Evolutionary conservation across 2,888 invertebrate species (phyloP), one percentile per base, ranked within the genome.

Genomic region (Tubulanus polymorphus): DNA sequence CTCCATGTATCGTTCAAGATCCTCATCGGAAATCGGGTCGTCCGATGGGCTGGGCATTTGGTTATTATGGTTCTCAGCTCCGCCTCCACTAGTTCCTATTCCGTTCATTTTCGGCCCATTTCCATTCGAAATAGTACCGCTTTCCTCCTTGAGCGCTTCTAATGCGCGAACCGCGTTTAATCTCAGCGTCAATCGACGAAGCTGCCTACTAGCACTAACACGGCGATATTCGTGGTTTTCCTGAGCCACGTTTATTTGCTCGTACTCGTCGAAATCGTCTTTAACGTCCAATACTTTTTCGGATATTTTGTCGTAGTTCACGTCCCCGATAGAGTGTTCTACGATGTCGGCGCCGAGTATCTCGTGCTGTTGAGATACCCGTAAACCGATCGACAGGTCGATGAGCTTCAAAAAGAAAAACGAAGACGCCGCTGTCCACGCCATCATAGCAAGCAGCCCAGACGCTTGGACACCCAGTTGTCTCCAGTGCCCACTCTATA

Each of bases 261-360:
- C 41, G 23, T 41, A 18, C 41, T 41, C 41, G 15, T 41, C 23
- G 41, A 8, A 23, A 15, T 41, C 41, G 41, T 41, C 41, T 41
- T 18, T 15, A 18, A 8, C 6, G 15, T 41, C 41, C 41, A 41
- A 8, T 18, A 41, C 41, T 8, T 32, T 23, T 5, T 41, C 41
- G 6, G 6, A 8, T 8, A 5, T 62, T 54, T 62, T 63, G 55
- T 66, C 59, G 51, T 67, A 68, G 12, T 59, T 47, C 8, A 58
- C 32, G 23, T 65, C 63, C 8, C 55, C 55, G 47, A 92, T 87
- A 63, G 85, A 84, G 76, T 94, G 93, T 72, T 94, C 93, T 1
- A 89, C 88, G 32, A 93, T 82, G 79, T 94, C 93, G 0, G 93
- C 93, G 0, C 93, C 93, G 12, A 94, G 81, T 37, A 93, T 81